phyloP scores from a whole-genome alignment of 2,113 vertebrate genomes.

The Amblyornis subalaris region DNA sequence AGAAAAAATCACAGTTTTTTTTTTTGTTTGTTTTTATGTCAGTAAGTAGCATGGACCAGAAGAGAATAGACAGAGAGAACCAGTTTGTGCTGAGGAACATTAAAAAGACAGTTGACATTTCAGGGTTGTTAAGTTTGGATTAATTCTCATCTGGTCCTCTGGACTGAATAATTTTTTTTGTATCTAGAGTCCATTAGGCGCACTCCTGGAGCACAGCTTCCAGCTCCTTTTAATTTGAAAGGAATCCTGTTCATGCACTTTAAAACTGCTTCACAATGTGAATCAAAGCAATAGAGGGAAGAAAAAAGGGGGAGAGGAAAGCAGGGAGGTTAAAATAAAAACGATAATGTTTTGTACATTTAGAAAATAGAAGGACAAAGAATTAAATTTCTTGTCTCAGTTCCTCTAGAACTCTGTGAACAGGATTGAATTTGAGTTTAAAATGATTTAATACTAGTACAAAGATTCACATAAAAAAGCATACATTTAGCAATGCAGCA shows the following conservation, averaged over 20 bases:
- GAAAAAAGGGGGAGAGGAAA: too few relatives aligned
- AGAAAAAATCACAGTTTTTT: background rate
- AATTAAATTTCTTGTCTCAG: background rate
- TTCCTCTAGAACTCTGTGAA: background rate
- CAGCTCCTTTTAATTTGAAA: background rate
- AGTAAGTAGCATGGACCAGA: background rate
- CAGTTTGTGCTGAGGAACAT: background rate
- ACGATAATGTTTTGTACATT: background rate
- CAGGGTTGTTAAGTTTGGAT: background rate
- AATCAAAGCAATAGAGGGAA: background rate
- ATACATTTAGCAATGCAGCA: background rate
- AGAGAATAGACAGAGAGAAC: background rate
- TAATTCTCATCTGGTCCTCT: background rate
- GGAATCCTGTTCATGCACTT: background rate
- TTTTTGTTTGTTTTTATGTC: fast-evolving
- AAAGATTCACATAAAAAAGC: background rate
- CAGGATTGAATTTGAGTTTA: background rate
- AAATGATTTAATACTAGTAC: background rate
- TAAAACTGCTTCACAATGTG: background rate
- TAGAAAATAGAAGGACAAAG: background rate
- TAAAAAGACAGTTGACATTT: background rate
- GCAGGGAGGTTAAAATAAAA: background rate
- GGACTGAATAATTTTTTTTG: background rate
- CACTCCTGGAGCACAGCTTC: background rate
- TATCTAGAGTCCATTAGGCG: background rate